A percentile compares a stretch with the other conserved stretches of the same genome.
Conservation (phyloP, 2,888 invertebrate species). For the Parnassius apollo region DNA sequence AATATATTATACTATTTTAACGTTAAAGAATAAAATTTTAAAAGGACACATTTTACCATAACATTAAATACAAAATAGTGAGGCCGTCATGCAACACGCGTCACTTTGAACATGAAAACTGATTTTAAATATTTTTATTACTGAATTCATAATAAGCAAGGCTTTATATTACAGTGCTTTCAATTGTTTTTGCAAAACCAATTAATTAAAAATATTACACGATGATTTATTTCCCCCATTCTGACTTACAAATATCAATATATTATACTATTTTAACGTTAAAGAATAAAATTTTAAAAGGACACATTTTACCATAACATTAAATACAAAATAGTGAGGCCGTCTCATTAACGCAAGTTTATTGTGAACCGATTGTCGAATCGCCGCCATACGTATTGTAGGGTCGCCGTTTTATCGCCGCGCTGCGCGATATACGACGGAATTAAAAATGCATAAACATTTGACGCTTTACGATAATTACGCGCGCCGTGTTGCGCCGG, state of each 20-base stretch:
- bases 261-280: neutral
- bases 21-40: slow-evolving; percentile 18
- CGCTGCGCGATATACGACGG: slow-evolving; percentile 62
- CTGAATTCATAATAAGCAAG: too few relatives aligned
- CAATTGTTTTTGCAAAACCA: too few relatives aligned
- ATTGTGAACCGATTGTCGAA: slow-evolving; percentile 65
- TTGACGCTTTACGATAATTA: slow-evolving; percentile 77
- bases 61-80: slow-evolving; percentile 36
- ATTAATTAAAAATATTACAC: too few relatives aligned
- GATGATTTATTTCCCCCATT: too few relatives aligned
- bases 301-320: slow-evolving; percentile 27
- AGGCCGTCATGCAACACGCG: slow-evolving; percentile 36
- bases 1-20: neutral
- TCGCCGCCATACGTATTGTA: slow-evolving; percentile 52
- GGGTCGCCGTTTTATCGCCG: slow-evolving; percentile 55
- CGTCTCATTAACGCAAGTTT: slow-evolving; percentile 66
- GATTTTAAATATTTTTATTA: too few relatives aligned
- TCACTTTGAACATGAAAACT: too few relatives aligned
- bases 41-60: slow-evolving; percentile 25
- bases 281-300: slow-evolving; percentile 20
- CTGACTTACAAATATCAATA: too few relatives aligned
- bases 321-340: slow-evolving; percentile 38
- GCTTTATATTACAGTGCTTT: too few relatives aligned
- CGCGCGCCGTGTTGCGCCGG: slow-evolving; percentile 62
- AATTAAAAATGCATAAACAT: slow-evolving; percentile 80